phyloP scores from a whole-genome alignment of 2,113 vertebrate genomes.

The Entosphenus tridentatus region DNA sequence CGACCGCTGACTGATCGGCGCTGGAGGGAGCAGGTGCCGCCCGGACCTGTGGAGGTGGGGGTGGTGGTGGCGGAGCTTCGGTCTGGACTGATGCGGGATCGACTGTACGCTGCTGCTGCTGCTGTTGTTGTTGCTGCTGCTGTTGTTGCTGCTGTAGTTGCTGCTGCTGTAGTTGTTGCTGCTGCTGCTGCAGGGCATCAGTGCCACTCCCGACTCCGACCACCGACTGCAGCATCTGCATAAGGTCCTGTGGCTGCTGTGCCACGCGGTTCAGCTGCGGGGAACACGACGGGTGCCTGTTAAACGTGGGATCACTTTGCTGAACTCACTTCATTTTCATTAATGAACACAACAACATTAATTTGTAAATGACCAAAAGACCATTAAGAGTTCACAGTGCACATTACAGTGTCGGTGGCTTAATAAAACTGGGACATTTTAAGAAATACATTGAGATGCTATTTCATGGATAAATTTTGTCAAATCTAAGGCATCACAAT shows the following conservation, averaged over 20 bases:
- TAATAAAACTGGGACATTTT: too few relatives aligned
- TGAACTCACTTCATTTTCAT: too few relatives aligned
- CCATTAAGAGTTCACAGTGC: too few relatives aligned
- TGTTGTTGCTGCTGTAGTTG: constrained; percentile 1
- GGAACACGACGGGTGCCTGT: background rate
- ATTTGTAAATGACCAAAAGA: too few relatives aligned
- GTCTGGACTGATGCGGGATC: background rate
- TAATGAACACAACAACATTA: too few relatives aligned
- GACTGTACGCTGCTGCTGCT: background rate
- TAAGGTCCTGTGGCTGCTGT: constrained; percentile 1
- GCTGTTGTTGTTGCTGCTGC: background rate
- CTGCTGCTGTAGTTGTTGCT: background rate
- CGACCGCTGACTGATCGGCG: too few relatives aligned
- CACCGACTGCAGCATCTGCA: constrained; percentile 3
- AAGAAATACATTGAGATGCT: too few relatives aligned
- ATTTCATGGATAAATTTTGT: too few relatives aligned
- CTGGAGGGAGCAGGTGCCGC: background rate
- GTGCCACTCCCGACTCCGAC: background rate
- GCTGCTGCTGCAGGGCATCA: background rate
- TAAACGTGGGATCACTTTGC: too few relatives aligned
- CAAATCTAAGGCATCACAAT: too few relatives aligned
- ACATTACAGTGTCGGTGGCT: too few relatives aligned
- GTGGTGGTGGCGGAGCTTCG: constrained; percentile 1
- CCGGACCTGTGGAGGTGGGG: background rate
- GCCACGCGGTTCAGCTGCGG: constrained; percentile 1